Percentiles rank a stretch among this genome's conserved stretches.
These are phyloP conservation scores for Botia kubotai DNA, from an alignment of 2,797 vertebrate genomes.

Conservation along the genomic window DNA sequence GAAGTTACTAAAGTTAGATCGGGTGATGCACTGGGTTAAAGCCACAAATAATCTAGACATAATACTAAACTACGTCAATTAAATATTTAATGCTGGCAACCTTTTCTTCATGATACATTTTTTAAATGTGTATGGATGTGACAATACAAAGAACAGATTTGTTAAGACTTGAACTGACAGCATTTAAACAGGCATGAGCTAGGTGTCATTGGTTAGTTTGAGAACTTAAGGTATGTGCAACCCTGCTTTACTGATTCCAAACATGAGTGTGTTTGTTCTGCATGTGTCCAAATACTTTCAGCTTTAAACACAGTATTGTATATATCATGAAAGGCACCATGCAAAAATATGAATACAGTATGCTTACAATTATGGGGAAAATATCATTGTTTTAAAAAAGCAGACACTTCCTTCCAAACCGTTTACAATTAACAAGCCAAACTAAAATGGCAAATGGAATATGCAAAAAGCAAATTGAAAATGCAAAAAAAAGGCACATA, in stretches of 20 bases:
- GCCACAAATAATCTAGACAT: neutral
- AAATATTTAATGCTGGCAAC: constrained; percentile 53
- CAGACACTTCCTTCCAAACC: neutral
- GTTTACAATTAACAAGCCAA: constrained; percentile 1
- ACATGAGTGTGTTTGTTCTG: no score
- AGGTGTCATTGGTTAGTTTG: no score
- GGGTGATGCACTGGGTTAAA: neutral
- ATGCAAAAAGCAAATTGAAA: neutral
- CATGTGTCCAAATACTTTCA: neutral
- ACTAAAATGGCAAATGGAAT: neutral
- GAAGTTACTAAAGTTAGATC: neutral
- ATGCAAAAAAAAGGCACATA: constrained; percentile 27
- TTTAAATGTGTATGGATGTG: constrained; percentile 7
- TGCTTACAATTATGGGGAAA: neutral
- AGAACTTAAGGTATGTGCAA: no score
- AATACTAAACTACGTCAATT: constrained; percentile 26
- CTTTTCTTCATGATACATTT: constrained; percentile 31
- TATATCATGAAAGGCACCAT: constrained; percentile 28
- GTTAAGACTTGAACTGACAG: neutral
- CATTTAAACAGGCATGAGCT: constrained; percentile 23
- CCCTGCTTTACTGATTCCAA: neutral
- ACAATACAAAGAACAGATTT: neutral
- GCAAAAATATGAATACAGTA: constrained; percentile 22
- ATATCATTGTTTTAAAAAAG: neutral
- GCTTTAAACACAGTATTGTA: neutral